These are phyloP conservation scores for Melanotus villosus DNA, from an alignment of 2,888 invertebrate genomes.

Conservation along the genomic window DNA sequence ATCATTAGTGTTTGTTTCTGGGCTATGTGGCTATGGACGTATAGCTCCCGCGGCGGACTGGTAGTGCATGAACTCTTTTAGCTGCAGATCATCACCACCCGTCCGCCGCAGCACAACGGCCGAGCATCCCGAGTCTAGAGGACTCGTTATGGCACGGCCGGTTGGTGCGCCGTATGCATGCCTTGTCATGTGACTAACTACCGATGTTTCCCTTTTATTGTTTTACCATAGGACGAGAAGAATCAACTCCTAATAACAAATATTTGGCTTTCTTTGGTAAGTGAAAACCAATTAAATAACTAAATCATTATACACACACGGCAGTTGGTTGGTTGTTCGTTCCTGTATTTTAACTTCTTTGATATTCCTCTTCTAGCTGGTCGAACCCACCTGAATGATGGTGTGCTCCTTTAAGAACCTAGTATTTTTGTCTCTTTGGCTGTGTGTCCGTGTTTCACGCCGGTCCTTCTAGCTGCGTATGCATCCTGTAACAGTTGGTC, in stretches of 20 bases:
- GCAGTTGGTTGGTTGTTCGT: constrained; percentile 64
- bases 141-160: constrained; percentile 51
- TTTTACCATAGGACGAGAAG: constrained; percentile 92
- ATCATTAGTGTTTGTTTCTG: constrained; percentile 64
- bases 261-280: constrained; percentile 96
- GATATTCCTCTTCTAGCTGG: constrained; percentile 60
- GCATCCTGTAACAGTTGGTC: constrained; percentile 62
- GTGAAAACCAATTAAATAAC: constrained; percentile 73
- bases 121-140: constrained; percentile 45
- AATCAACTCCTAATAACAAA: constrained; percentile 96
- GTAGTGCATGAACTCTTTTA: constrained; percentile 23
- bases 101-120: constrained; percentile 50
- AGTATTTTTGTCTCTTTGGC: constrained; percentile 55
- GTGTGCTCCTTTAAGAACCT: constrained; percentile 57
- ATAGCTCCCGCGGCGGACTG: constrained; percentile 51
- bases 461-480: constrained; percentile 58
- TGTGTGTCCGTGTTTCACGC: constrained; percentile 53
- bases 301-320: constrained; percentile 68
- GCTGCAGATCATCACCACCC: constrained; percentile 18
- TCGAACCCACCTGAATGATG: constrained; percentile 62
- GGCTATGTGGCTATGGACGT: constrained; percentile 67
- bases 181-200: constrained; percentile 69
- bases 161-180: constrained; percentile 64
- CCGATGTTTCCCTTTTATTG: constrained; percentile 80
- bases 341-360: constrained; percentile 56